Percentiles rank a stretch among this genome's conserved stretches.
These are phyloP conservation scores for Leptogaster cylindrica DNA, from an alignment of 2,888 invertebrate genomes.

Conservation along the genomic window DNA sequence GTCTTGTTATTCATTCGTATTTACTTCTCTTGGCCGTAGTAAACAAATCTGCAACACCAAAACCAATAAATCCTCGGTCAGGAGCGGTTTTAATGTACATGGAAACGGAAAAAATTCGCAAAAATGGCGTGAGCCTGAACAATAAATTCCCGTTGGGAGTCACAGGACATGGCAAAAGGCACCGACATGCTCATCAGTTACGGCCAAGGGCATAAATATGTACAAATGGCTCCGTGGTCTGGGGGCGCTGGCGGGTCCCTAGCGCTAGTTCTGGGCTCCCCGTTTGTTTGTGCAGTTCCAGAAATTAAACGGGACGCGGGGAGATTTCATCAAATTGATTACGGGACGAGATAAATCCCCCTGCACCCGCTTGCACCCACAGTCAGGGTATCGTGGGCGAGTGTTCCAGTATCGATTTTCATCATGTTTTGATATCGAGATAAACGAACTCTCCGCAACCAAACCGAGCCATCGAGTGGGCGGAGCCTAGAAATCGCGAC, in stretches of 20 bases:
- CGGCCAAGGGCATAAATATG: constrained; percentile 37
- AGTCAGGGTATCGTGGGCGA: no score
- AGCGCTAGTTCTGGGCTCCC: background rate
- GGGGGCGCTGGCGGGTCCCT: background rate
- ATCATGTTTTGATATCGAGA: background rate
- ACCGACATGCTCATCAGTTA: constrained; percentile 39
- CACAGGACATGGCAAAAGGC: constrained; percentile 17
- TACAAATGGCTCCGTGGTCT: constrained; percentile 26
- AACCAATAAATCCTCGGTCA: constrained; percentile 26
- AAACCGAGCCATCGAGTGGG: constrained; percentile 9
- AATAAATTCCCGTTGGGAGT: constrained; percentile 22
- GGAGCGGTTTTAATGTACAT: no score
- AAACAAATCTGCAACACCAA: no score
- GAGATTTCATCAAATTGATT: no score
- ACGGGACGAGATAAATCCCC: constrained; percentile 19
- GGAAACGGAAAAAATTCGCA: constrained; percentile 10
- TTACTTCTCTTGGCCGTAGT: no score
- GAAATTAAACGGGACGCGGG: background rate
- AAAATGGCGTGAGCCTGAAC: constrained; percentile 30
- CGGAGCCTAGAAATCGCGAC: background rate
- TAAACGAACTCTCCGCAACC: background rate
- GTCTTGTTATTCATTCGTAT: no score
- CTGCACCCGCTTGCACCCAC: background rate
- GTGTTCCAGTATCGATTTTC: constrained; percentile 16
- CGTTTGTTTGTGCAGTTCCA: constrained; percentile 7